Evolutionary conservation across 1,140 invertebrate species (phyloP).

Genomic region (Solenopsis fugax): DNA sequence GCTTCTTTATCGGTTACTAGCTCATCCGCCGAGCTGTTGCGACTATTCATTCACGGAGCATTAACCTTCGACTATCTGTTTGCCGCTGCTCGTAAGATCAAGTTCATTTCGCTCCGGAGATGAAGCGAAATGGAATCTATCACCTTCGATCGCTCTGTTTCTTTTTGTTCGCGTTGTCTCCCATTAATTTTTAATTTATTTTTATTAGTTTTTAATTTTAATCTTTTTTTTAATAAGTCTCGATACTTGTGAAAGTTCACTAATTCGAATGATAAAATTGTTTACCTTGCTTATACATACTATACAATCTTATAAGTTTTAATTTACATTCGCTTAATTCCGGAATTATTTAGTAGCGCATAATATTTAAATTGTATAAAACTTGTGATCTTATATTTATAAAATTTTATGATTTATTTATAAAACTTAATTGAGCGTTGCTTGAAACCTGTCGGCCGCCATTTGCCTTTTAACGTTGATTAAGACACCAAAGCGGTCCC

Average conservation of each 20-base stretch:
- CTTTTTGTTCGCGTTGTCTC: neutral
- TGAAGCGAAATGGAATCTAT: neutral
- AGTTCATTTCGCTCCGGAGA: conserved; percentile 18
- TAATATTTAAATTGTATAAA: neutral
- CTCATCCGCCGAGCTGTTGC: conserved; percentile 34
- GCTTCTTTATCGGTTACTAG: conserved; percentile 45
- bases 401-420: too few relatives aligned
- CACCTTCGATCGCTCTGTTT: neutral
- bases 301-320: neutral
- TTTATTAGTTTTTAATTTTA: neutral
- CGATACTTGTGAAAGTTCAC: neutral
- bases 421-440: neutral
- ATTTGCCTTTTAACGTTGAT: neutral
- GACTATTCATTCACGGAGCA: neutral
- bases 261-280: neutral
- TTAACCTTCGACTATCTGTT: conserved; percentile 13
- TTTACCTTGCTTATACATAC: too few relatives aligned
- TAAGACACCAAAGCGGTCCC: too few relatives aligned
- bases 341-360: neutral
- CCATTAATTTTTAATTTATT: neutral
- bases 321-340: neutral
- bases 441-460: neutral
- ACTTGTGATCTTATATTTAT: neutral
- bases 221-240: too few relatives aligned
- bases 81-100: conserved; percentile 27